Conservation (phyloP, 2,113 vertebrate genomes). For the Cyanocitta stelleri region DNA sequence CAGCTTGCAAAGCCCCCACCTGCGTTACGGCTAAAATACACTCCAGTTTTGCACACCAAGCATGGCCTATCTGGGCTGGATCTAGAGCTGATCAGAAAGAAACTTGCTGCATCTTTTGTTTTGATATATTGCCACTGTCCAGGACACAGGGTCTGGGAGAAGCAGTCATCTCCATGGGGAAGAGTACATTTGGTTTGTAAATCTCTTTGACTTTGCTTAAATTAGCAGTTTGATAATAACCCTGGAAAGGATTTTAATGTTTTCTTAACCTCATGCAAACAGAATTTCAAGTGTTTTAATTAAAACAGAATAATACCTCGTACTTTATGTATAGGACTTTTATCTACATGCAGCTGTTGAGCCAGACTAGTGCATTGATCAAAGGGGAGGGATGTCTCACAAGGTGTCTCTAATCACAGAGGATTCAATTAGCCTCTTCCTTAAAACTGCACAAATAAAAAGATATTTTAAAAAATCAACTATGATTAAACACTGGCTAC, state of each 20-base stretch:
- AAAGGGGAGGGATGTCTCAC: not conserved
- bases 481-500: not conserved
- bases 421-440: not conserved
- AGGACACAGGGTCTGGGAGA: not conserved
- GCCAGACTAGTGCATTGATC: slow-evolving; percentile 14
- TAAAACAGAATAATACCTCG: slow-evolving; percentile 9
- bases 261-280: slow-evolving; percentile 32
- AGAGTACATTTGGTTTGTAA: slow-evolving; percentile 9
- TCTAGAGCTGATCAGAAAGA: not conserved
- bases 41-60: not conserved
- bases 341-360: slow-evolving; percentile 13
- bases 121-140: not conserved
- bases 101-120: not conserved
- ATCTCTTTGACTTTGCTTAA: slow-evolving; percentile 35
- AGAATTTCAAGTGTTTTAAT: slow-evolving; percentile 23
- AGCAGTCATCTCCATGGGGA: not conserved
- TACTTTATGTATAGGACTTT: not conserved
- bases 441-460: not conserved
- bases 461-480: not conserved
- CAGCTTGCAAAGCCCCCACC: not conserved
- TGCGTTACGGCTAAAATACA: not conserved
- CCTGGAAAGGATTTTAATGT: slow-evolving; percentile 25
- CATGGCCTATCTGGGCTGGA: not conserved
- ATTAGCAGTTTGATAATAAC: slow-evolving; percentile 27
- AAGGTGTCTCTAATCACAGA: not conserved